Conservation (phyloP, 2,113 vertebrate genomes). For the Guaruba guarouba region DNA sequence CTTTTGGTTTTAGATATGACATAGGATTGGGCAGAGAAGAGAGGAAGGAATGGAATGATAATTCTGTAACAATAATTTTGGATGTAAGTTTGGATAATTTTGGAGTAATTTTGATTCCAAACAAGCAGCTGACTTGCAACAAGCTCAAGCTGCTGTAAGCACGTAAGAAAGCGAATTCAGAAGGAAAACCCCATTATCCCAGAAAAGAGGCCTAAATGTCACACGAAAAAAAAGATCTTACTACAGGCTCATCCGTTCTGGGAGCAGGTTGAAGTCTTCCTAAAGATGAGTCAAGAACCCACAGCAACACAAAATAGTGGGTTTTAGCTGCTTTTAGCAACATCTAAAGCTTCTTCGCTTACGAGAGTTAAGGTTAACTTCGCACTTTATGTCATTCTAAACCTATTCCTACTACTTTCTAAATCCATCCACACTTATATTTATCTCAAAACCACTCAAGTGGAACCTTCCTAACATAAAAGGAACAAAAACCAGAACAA, state of each 20-base stretch:
- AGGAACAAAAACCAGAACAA: not conserved
- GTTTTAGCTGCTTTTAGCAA: not conserved
- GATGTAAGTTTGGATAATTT: not conserved
- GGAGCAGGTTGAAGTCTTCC: not conserved
- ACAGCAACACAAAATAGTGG: not conserved
- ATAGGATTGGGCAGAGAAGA: not conserved
- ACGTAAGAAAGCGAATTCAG: not conserved
- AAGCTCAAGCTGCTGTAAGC: not conserved
- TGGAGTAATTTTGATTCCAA: not conserved
- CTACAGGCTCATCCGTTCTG: not conserved
- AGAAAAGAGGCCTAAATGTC: not conserved
- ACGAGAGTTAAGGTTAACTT: not conserved
- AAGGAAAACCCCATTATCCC: not conserved
- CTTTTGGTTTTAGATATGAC: not conserved
- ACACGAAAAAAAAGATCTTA: not conserved
- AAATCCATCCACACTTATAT: not conserved
- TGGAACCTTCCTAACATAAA: not conserved
- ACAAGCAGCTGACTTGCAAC: not conserved
- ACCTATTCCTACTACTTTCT: not conserved
- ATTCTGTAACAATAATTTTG: not conserved
- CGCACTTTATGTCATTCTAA: not conserved
- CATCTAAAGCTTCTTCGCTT: not conserved
- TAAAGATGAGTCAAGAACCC: not conserved
- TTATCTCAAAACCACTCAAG: not conserved
- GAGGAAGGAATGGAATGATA: not conserved